A percentile compares a stretch with the other conserved stretches of the same genome.
These are phyloP conservation scores for Bombus waltoni DNA, from an alignment of 1,140 invertebrate species.

Conservation along the genomic window DNA sequence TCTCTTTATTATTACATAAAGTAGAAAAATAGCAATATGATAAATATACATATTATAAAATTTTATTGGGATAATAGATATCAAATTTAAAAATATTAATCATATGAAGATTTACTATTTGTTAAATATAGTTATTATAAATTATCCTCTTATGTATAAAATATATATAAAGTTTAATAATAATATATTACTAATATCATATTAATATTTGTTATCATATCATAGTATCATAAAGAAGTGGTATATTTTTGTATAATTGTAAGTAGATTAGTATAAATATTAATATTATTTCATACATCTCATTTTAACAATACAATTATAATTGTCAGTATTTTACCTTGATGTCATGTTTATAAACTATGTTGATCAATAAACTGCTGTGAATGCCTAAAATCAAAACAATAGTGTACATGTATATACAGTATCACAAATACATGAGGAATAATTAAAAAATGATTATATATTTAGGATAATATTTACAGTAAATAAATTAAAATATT, in stretches of 20 bases:
- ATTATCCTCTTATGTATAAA: neutral
- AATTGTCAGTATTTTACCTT: slow-evolving; percentile 65
- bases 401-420: slow-evolving; percentile 1
- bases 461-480: neutral
- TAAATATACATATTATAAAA: neutral
- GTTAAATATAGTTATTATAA: neutral
- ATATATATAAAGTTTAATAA: slow-evolving; percentile 12
- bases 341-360: slow-evolving; percentile 73
- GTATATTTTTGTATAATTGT: neutral
- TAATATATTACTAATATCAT: neutral
- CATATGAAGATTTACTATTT: neutral
- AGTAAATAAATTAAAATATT: neutral
- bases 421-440: neutral
- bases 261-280: slow-evolving; percentile 5
- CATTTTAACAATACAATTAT: neutral
- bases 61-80: neutral
- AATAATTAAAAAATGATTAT: neutral
- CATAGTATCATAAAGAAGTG: neutral
- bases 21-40: neutral
- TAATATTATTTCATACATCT: neutral
- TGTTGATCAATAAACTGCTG: slow-evolving; percentile 18
- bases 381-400: slow-evolving; percentile 58
- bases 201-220: neutral
- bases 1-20: neutral
- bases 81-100: neutral